Evolutionary conservation across 2,888 invertebrate species (phyloP), one percentile per base, ranked within the genome.

Genomic region (Omphaloscelis lunosa): DNA sequence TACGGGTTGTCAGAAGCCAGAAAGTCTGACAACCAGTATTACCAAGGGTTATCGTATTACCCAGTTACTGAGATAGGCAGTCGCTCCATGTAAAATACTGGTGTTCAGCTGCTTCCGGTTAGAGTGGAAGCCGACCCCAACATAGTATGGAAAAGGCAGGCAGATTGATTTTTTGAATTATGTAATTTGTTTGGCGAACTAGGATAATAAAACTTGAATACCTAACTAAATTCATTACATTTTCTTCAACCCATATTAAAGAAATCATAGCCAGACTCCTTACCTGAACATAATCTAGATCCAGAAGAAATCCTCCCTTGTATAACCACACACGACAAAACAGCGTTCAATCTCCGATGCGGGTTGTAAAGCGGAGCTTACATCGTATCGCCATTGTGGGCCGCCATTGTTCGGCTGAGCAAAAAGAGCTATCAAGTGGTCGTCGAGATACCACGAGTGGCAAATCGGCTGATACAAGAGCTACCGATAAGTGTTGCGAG

Each of bases 391-490:
- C 88, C 66, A 85, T 88, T 87, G 87, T 88, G 77, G 71, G 62
- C 69, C 17, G 66, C 76, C 71, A 87, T 88, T 88, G 88, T 88
- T 88, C 87, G 79, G 77, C 68, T 68, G 68, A 80, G 84, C 83
- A 88, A 90, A 90, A 88, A 90, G 88, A 87, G 75, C 85, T 77
- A 80, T 80, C 82, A 75, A 88, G 89, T 85, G 85, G 80, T 76
- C 73, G 84, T 89, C 86, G 79, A 89, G 89, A 89, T 89, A 89
- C 83, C 75, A 84, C 80, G 84, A 89, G 89, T 86, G 86, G 89
- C 86, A 90, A 90, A 90, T 90, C 89, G 89, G 79, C 89, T 88
- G 90, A 90, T 89, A 89, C 88, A 80, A 84, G 87, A 82, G 82
- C 75, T 72, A 81, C 71, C 77, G 80, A 87, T 86, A 85, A 89